Evolutionary conservation across 2,888 invertebrate genomes (phyloP).

Genomic region (Pammene fasciana): DNA sequence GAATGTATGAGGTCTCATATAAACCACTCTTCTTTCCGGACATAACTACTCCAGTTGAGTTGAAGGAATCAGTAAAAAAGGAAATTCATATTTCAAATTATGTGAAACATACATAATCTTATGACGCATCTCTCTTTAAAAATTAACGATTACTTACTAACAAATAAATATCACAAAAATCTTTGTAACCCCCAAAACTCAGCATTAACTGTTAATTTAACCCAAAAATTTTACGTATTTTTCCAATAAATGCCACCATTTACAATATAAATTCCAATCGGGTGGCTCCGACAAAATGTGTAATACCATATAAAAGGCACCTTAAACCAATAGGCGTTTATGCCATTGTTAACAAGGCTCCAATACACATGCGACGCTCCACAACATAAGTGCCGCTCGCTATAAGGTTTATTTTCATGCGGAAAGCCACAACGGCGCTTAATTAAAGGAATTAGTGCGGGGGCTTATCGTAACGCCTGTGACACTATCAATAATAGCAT

Average conservation of each 20-base stretch:
- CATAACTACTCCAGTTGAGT: too few species aligned
- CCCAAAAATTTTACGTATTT: not conserved
- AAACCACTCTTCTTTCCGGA: too few species aligned
- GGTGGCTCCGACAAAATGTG: conserved; percentile 6
- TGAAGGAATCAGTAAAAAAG: too few species aligned
- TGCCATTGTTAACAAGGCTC: not conserved
- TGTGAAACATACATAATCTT: too few species aligned
- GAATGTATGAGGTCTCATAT: too few species aligned
- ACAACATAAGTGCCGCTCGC: not conserved
- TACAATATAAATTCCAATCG: conserved; percentile 21
- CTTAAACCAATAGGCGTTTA: not conserved
- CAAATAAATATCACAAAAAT: not conserved
- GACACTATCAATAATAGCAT: conserved; percentile 28
- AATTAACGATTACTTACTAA: too few species aligned
- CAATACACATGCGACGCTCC: not conserved
- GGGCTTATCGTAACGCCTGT: conserved; percentile 24
- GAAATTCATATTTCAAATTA: too few species aligned
- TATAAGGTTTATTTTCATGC: not conserved
- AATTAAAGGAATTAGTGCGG: conserved; percentile 32
- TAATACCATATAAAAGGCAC: not conserved
- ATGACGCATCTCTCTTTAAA: too few species aligned
- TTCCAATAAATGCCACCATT: conserved; percentile 1
- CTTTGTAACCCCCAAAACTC: not conserved
- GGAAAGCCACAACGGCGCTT: conserved; percentile 9
- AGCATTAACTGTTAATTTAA: not conserved